These are phyloP conservation scores for Spheniscus humboldti DNA, from an alignment of 2,797 vertebrate genomes.

Conservation along the genomic window DNA sequence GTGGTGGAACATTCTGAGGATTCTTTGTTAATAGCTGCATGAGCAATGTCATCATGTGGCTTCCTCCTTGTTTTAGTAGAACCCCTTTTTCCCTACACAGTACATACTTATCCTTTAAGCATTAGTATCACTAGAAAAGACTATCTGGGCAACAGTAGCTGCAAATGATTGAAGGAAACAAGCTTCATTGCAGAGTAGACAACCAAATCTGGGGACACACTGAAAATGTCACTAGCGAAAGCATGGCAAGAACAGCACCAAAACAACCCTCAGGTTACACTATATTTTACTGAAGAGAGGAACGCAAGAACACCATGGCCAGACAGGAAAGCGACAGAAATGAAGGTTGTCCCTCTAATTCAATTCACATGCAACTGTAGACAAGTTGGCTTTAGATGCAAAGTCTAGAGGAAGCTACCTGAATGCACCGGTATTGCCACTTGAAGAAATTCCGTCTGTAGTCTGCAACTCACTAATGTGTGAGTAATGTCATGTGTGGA, in stretches of 20 bases:
- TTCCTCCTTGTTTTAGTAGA: not conserved
- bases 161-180: not conserved
- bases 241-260: not conserved
- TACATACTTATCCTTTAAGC: not conserved
- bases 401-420: not conserved
- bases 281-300: not conserved
- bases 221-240: not conserved
- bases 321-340: not conserved
- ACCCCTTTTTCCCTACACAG: not conserved
- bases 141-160: not conserved
- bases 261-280: not conserved
- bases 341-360: not conserved
- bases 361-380: not conserved
- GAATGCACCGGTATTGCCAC: not conserved
- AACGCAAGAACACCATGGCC: not conserved
- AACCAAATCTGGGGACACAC: not conserved
- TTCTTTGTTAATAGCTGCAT: not conserved
- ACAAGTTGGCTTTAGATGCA: not conserved
- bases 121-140: not conserved
- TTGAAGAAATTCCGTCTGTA: not conserved
- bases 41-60: not conserved
- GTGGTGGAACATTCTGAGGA: not conserved
- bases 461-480: not conserved
- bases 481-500: not conserved
- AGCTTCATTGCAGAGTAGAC: not conserved